These are phyloP conservation scores for Alloscopus bannaensis DNA, from an alignment of 2,888 invertebrate species.

Conservation along the genomic window DNA sequence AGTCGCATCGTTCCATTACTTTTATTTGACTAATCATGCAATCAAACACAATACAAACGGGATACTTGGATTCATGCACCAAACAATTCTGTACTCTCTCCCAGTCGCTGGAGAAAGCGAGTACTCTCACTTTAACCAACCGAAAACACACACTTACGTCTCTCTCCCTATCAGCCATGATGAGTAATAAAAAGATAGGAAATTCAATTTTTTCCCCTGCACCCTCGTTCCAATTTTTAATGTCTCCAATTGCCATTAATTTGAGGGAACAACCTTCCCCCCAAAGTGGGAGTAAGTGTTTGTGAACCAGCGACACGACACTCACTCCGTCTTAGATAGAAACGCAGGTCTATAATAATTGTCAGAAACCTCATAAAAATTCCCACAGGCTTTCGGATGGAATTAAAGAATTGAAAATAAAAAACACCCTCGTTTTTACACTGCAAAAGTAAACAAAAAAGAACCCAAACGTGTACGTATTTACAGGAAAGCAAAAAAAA, in stretches of 20 bases:
- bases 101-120: too few relatives aligned
- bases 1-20: neutral
- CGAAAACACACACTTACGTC: neutral
- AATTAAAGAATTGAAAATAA: neutral
- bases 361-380: conserved; percentile 25
- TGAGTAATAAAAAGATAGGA: neutral
- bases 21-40: conserved; percentile 10
- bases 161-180: neutral
- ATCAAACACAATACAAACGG: neutral
- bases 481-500: too few relatives aligned
- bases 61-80: too few relatives aligned
- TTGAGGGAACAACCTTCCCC: neutral
- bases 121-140: too few relatives aligned
- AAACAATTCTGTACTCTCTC: too few relatives aligned
- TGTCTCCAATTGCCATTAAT: conserved; percentile 10
- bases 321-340: neutral
- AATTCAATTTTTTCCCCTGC: conserved; percentile 4
- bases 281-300: neutral
- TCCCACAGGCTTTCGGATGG: neutral
- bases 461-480: too few relatives aligned
- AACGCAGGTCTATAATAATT: conserved; percentile 28
- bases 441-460: too few relatives aligned
- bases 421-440: too few relatives aligned
- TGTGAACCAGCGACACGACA: too few relatives aligned
- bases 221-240: neutral